phyloP scores from a whole-genome alignment of 2,888 invertebrate genomes.

The Margaritifera margaritifera region DNA sequence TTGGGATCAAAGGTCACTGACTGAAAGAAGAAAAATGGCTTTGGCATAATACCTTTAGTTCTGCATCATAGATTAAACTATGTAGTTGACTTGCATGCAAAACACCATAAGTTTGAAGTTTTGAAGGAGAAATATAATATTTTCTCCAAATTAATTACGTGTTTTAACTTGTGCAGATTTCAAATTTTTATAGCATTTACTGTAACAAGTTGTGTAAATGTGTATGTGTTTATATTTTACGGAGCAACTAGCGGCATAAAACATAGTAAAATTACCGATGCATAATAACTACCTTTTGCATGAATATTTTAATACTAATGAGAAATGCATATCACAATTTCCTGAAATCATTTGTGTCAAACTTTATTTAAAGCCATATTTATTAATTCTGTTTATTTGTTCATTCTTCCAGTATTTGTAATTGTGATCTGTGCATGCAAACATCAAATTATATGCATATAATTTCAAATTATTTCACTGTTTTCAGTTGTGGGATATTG shows the following conservation, averaged over 20 bases:
- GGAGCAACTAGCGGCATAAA: background rate
- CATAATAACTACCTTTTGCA: background rate
- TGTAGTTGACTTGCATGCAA: too few relatives aligned
- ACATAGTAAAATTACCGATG: too few relatives aligned
- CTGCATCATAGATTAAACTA: too few relatives aligned
- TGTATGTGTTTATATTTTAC: background rate
- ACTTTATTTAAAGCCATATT: background rate
- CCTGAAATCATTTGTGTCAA: background rate
- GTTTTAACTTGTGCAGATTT: too few relatives aligned
- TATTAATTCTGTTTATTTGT: background rate
- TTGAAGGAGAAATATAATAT: too few relatives aligned
- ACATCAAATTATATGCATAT: background rate
- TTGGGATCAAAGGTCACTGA: too few relatives aligned
- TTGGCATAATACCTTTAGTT: too few relatives aligned
- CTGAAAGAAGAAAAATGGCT: too few relatives aligned
- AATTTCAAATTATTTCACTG: background rate
- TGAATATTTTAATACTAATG: background rate
- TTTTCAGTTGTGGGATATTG: constrained; percentile 93
- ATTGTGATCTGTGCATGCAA: background rate
- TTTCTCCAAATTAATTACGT: too few relatives aligned
- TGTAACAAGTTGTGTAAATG: too few relatives aligned
- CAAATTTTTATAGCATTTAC: too few relatives aligned
- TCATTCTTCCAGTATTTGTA: background rate
- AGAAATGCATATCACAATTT: background rate
- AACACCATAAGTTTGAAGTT: too few relatives aligned